Percentiles rank a stretch among this genome's conserved stretches.
Evolutionary conservation across 2,888 invertebrate genomes (phyloP).

Genomic region (Drosophila kanekoi): DNA sequence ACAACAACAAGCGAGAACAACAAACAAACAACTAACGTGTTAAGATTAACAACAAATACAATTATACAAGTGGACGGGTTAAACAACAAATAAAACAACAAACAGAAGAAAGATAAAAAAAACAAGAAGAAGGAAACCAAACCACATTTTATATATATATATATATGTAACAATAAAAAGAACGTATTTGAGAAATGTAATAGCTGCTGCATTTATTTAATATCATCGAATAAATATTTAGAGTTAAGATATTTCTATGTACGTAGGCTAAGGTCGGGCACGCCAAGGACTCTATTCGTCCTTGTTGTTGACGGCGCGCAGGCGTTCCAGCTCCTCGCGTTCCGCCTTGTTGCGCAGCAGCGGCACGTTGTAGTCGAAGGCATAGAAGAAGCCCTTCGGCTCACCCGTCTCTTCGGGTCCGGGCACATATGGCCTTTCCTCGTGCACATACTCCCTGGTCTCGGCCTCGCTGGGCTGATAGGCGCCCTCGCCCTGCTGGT

Average conservation of each 20-base stretch:
- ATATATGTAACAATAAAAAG: conserved; percentile 62
- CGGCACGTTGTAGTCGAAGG: conserved; percentile 89
- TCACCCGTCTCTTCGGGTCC: conserved; percentile 86
- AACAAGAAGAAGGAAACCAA: conserved; percentile 40
- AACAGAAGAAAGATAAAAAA: conserved; percentile 29
- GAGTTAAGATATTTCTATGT: conserved; percentile 57
- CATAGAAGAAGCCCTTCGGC: conserved; percentile 91
- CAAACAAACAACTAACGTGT: conserved; percentile 46
- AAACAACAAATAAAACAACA: conserved; percentile 17
- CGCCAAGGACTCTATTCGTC: conserved; percentile 59
- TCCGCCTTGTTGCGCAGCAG: conserved; percentile 83
- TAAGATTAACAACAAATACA: conserved; percentile 48
- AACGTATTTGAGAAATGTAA: conserved; percentile 66
- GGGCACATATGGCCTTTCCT: conserved; percentile 83
- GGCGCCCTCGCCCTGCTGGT: conserved; percentile 77
- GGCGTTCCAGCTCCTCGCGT: conserved; percentile 81
- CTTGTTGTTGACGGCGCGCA: conserved; percentile 81
- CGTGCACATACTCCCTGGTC: conserved; percentile 81
- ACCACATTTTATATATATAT: conserved; percentile 72
- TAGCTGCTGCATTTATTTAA: conserved; percentile 53
- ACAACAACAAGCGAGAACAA: conserved; percentile 26
- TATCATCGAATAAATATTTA: conserved; percentile 65
- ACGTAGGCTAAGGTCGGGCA: conserved; percentile 25
- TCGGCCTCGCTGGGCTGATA: conserved; percentile 78
- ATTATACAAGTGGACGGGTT: conserved; percentile 56